Percentiles rank a stretch among this genome's conserved stretches.
phyloP scores from a whole-genome alignment of 2,797 vertebrate species.

The Pseudotriccus pelzelni region DNA sequence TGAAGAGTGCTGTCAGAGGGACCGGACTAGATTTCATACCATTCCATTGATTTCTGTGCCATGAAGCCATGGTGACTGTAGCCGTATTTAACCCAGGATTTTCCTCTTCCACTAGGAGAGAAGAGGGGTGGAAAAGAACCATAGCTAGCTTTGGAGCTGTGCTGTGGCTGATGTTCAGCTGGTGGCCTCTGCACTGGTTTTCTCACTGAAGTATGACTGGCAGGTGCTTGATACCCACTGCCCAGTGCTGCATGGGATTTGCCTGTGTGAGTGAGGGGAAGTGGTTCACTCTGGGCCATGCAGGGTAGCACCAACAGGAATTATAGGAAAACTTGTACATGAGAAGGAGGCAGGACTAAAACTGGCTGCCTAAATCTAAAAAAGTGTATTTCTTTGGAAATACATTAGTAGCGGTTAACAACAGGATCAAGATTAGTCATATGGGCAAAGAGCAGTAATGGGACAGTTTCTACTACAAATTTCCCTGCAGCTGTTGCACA shows the following conservation, averaged over 20 bases:
- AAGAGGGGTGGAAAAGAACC: neutral
- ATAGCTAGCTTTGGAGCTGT: neutral
- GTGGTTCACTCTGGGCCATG: neutral
- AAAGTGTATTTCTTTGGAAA: neutral
- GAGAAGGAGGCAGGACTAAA: neutral
- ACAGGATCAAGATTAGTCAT: neutral
- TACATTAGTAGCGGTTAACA: neutral
- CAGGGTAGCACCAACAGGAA: neutral
- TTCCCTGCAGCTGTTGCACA: neutral
- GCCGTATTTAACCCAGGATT: neutral
- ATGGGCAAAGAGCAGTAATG: neutral
- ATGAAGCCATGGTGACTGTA: fast-evolving
- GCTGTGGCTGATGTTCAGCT: neutral
- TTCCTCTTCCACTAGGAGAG: neutral
- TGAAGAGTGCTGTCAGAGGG: neutral
- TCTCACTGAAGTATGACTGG: neutral
- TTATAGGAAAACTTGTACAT: neutral
- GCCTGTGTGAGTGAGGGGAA: neutral
- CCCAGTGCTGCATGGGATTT: neutral
- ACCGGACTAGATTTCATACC: neutral
- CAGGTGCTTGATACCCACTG: neutral
- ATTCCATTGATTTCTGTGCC: neutral
- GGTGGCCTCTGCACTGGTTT: neutral
- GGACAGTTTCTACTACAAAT: neutral
- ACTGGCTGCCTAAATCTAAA: neutral